phyloP scores from a whole-genome alignment of 2,888 invertebrate genomes.

The Drosophila anomalipes region DNA sequence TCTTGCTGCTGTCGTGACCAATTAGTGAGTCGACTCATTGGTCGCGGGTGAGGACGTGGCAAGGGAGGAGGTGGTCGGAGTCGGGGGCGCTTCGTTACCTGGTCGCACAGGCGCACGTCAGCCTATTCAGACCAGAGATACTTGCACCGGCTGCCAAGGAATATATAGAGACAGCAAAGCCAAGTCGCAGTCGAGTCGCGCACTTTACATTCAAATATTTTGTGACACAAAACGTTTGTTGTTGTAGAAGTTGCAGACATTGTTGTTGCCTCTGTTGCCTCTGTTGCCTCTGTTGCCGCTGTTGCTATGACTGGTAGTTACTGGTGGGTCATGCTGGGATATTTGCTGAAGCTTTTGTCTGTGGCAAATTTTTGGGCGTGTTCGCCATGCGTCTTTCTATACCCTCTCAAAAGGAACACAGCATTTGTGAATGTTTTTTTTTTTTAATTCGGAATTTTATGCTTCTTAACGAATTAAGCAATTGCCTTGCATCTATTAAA shows the following conservation, averaged over 20 bases:
- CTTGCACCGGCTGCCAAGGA: constrained; percentile 56
- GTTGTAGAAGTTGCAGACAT: constrained; percentile 23
- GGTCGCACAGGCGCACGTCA: constrained; percentile 75
- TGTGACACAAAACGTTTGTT: constrained; percentile 76
- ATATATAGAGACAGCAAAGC: constrained; percentile 68
- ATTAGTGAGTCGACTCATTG: constrained; percentile 70
- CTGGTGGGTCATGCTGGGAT: constrained; percentile 37
- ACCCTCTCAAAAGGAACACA: constrained; percentile 27
- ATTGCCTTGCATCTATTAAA: neutral
- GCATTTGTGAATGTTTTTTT: neutral
- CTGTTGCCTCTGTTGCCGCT: constrained; percentile 24
- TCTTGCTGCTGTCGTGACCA: constrained; percentile 74
- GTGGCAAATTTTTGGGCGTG: constrained; percentile 69
- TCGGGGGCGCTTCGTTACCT: constrained; percentile 25
- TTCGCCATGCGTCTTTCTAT: constrained; percentile 49
- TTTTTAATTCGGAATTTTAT: neutral
- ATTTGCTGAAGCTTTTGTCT: constrained; percentile 64
- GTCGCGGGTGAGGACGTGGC: constrained; percentile 27
- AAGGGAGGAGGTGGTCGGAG: constrained; percentile 28
- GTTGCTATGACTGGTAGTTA: constrained; percentile 40
- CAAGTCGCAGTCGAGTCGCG: constrained; percentile 53
- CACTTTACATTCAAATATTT: constrained; percentile 80
- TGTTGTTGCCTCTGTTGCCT: constrained; percentile 18
- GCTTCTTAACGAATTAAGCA: constrained; percentile 8
- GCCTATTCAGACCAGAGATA: constrained; percentile 36